Evolutionary conservation across 2,888 invertebrate genomes (phyloP).

Genomic region (Heliconius ismenius): DNA sequence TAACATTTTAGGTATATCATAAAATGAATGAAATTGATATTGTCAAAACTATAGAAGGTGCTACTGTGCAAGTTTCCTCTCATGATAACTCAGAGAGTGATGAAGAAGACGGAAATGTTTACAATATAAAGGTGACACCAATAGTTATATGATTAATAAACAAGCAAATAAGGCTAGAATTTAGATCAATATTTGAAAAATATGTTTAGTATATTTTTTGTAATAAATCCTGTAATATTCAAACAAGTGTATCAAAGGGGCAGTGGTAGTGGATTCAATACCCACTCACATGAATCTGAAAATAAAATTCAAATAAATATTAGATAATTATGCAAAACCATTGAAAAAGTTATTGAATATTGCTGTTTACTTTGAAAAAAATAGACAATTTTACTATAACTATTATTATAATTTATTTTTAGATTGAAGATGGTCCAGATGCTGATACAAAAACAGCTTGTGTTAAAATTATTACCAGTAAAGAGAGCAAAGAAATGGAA

Average conservation of each 20-base stretch:
- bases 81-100: slow-evolving; percentile 66
- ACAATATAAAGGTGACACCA: slow-evolving; percentile 63
- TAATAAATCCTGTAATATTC: neutral
- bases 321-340: no score
- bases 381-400: no score
- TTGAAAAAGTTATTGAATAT: no score
- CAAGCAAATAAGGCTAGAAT: neutral
- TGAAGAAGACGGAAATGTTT: slow-evolving; percentile 67
- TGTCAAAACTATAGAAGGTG: slow-evolving; percentile 63
- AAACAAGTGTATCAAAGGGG: neutral
- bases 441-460: slow-evolving; percentile 56
- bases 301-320: no score
- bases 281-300: no score
- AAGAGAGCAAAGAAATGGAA: slow-evolving; percentile 48
- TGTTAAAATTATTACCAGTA: slow-evolving; percentile 65
- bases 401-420: slow-evolving; percentile 20
- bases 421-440: slow-evolving; percentile 67
- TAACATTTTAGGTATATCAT: slow-evolving; percentile 43
- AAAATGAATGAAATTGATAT: slow-evolving; percentile 50
- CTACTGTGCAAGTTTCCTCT: slow-evolving; percentile 69
- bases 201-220: neutral
- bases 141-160: neutral
- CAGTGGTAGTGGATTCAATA: no score
- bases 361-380: no score
- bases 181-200: neutral